These are phyloP conservation scores for Brotula barbata DNA, from an alignment of 2,797 vertebrate species.

Conservation along the genomic window DNA sequence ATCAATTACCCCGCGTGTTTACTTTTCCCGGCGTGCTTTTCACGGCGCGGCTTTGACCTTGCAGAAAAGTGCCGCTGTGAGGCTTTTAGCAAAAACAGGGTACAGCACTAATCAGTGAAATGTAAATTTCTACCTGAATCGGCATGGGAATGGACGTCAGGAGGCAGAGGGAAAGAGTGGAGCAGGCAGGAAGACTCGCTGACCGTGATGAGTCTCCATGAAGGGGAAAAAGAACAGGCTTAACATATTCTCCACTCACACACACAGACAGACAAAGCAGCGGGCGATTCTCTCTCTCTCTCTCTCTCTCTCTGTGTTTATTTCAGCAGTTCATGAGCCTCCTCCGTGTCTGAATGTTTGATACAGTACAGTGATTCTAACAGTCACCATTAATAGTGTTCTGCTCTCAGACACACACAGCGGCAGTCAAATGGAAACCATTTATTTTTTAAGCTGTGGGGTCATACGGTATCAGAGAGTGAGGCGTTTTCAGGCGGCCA, in stretches of 20 bases:
- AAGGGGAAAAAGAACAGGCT: conserved; percentile 14
- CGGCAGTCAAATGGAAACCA: conserved; percentile 43
- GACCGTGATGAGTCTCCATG: conserved; percentile 2
- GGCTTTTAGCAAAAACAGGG: conserved; percentile 2
- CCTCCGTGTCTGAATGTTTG: conserved; percentile 46
- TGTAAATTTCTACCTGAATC: conserved; percentile 5
- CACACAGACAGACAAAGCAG: too few relatives aligned
- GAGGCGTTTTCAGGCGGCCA: too few relatives aligned
- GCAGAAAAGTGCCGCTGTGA: conserved; percentile 5
- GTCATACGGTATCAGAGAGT: conserved; percentile 5
- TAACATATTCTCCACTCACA: background rate
- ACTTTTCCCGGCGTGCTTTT: conserved; percentile 23
- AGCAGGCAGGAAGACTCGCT: conserved; percentile 5
- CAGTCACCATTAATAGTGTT: conserved; percentile 52
- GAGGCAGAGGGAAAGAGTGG: conserved; percentile 17
- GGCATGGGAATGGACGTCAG: conserved; percentile 10
- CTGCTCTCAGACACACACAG: conserved; percentile 25
- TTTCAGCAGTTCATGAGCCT: conserved; percentile 25
- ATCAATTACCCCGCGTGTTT: conserved; percentile 23
- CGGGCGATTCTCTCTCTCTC: too few relatives aligned
- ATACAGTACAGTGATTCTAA: conserved; percentile 50
- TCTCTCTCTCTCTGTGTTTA: too few relatives aligned
- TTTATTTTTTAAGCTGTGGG: conserved; percentile 51
- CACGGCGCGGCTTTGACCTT: conserved; percentile 14
- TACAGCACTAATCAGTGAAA: conserved; percentile 17